Base-by-base conservation (phyloP, 1,140 invertebrate species). In the Parasteatoda tepidariorum region DNA sequence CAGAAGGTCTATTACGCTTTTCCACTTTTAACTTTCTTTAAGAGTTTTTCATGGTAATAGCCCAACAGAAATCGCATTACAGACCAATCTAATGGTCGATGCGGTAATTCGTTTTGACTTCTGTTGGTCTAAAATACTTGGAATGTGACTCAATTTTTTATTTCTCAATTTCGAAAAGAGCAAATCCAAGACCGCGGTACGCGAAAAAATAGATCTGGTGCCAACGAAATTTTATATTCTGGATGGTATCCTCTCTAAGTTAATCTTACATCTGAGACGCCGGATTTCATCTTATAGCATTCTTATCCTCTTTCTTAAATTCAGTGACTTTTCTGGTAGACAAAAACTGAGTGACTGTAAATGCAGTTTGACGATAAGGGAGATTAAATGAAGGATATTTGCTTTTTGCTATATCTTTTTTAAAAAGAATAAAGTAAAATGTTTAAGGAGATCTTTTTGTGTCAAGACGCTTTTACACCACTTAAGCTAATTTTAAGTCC, bases 71-170 rank as follows among this genome's bases (percentile, higher is more conserved):
- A 79, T 30, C 64, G 61, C 66, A 81, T 81, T 81, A 71, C 54
- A 70, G 41, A 82, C 71, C 78, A 57, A 79, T 79, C 54, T 79
- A 15, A 64, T 79, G 76, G 78, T 82, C 67, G 66, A 66, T 82
- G 78, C 31, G 78, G 78, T 82, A 71, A 82, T 82, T 82, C 78
- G 55, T 71, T 82, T 79, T 61, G 74, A 78, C 74, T 78, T 76
- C 48, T 66, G 22, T 31, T 34, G 71, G 71, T 74, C 34, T 74
- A 33, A 38, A 61, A 57, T 74, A 57, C 38, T 78, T 78, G 76
- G 30, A 67, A 68, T 68, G 38, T 30, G 55, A 28, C 67, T 82
- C 78, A 61, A 71, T 82, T 82, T 82, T 82, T 82, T 82, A 82
- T 82, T 82, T 82, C 66, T 54, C 78, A 82, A 82, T 82, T 71